Base-by-base conservation (phyloP, 2,888 invertebrate genomes). In the Drosophila testacea region DNA sequence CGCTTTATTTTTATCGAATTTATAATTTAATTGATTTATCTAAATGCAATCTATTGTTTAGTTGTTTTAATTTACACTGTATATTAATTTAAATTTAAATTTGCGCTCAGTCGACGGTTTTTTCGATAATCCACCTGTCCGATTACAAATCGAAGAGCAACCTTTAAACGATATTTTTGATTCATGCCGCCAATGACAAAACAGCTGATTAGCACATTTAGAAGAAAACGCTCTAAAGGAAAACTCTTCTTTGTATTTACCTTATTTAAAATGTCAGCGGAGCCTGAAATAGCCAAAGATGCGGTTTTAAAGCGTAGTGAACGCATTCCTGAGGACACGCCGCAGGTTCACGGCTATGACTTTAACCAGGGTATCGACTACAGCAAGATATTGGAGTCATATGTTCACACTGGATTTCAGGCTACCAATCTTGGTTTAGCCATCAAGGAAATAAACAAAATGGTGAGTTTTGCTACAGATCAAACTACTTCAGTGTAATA, bases 401-500 rank as follows among this genome's bases (percentile, higher is more conserved):
- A 96, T 92, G 91, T 94, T 34, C 94, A 94, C 63, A 96, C 96
- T 22, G 99, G 99, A n/a, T 99, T 99, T 93, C 99, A 99, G 94
- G 98, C 99, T 0, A 98, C 98, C 0, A 98, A 96, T 94, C 96
- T 99, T 91, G 98, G 98, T 0, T 93, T 95, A 86, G 98, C 98
- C 0, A 95, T 99, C 0, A 94, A 95, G 56, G 98, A 99, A 94
- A 96, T 99, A 70, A 96, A 97, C 85, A 96, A 95, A 94, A 99
- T 99, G 99, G 95, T 95, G 93, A 81, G 82, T 81, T 61, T 9
- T 32, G 6, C 2, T 22, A 16, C 4, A n/a, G 4, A 6, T 11
- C 16, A 3, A 4, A 38, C 2, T 27, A 34, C 1, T 34, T 34
- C 22, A 1, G 44, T 56, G 47, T 54, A 54, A 63, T 60, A 71